A percentile compares a stretch with the other conserved stretches of the same genome.
phyloP scores from a whole-genome alignment of 2,797 vertebrate genomes.

The Somateria mollissima region DNA sequence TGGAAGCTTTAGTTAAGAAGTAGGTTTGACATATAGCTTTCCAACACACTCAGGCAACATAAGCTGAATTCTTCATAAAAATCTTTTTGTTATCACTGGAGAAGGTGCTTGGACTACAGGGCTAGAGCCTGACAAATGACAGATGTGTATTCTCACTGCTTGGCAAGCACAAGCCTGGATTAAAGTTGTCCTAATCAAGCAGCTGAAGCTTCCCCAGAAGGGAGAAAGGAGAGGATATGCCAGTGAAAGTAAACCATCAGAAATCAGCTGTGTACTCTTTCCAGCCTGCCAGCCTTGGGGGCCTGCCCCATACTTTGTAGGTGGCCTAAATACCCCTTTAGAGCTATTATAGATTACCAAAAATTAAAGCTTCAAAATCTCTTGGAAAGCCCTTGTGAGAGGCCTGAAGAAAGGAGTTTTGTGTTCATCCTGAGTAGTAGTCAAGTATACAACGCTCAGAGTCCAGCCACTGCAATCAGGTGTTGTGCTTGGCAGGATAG shows the following conservation, averaged over 20 bases:
- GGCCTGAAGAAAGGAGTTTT: background rate
- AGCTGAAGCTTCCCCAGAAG: background rate
- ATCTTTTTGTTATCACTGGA: background rate
- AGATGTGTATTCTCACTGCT: background rate
- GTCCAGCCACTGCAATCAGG: background rate
- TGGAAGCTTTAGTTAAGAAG: background rate
- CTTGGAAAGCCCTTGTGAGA: background rate
- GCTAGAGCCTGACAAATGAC: background rate
- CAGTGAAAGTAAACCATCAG: background rate
- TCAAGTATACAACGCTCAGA: background rate
- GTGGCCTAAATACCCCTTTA: background rate
- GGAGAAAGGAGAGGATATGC: background rate
- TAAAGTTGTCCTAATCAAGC: background rate
- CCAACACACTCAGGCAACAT: background rate
- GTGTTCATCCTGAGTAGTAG: background rate
- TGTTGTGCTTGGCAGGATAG: background rate
- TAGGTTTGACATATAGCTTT: background rate
- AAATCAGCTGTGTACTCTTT: background rate
- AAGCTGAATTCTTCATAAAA: background rate
- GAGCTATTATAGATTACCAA: background rate
- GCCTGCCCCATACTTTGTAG: background rate
- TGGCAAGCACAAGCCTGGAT: background rate
- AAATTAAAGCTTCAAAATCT: background rate
- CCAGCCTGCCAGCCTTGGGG: too few relatives aligned
- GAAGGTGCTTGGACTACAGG: background rate